Conservation (phyloP, 2,888 invertebrate species). For the Elmis aenea region DNA sequence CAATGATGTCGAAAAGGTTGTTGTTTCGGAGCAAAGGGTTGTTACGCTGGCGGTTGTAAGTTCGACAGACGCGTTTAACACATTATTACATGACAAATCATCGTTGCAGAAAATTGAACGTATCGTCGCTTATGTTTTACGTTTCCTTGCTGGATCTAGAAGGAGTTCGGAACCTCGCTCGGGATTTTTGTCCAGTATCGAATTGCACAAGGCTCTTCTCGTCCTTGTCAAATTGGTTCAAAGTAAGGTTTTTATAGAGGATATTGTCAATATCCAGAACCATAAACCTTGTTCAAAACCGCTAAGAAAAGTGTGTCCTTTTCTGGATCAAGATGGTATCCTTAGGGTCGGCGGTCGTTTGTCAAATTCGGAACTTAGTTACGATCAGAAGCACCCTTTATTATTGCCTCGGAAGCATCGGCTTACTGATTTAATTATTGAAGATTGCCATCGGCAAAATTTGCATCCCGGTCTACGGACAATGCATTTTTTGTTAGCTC, state of each 20-base stretch:
- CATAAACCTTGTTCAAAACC: constrained; percentile 2
- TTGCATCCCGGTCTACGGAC: constrained; percentile 20
- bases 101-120: constrained; percentile 1
- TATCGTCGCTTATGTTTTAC: constrained; percentile 2
- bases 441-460: constrained; percentile 17
- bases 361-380: constrained; percentile 5
- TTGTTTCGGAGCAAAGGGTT: neutral
- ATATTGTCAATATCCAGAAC: too few relatives aligned
- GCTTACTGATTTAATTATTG: constrained; percentile 16
- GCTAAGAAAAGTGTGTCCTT: constrained; percentile 9
- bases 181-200: neutral
- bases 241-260: constrained; percentile 3
- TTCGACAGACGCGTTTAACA: neutral
- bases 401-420: constrained; percentile 8
- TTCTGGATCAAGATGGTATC: constrained; percentile 11
- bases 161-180: too few relatives aligned
- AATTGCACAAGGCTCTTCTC: constrained; percentile 7
- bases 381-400: constrained; percentile 11
- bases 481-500: constrained; percentile 15
- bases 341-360: constrained; percentile 15
- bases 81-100: neutral
- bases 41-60: neutral
- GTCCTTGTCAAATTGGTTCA: constrained; percentile 7
- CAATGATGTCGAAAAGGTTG: neutral
- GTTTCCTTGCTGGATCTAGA: constrained; percentile 2